These are phyloP conservation scores for Chionoecetes opilio DNA, from an alignment of 1,140 invertebrate genomes.

Conservation along the genomic window DNA sequence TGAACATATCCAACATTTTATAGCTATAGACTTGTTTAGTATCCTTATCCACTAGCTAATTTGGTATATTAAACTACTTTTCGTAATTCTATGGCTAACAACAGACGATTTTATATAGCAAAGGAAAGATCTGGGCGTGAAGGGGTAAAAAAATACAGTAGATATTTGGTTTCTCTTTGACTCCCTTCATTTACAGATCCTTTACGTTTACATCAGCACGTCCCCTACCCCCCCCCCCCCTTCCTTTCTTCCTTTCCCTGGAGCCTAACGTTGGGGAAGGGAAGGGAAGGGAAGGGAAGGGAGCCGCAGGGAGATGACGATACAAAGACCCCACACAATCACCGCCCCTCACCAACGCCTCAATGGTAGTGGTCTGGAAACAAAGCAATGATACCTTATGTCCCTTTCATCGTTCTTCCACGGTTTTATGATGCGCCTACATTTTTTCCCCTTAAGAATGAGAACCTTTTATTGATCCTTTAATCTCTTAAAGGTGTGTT, in stretches of 20 bases:
- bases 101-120: no score
- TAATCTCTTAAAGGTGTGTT: no score
- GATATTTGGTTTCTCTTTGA: neutral
- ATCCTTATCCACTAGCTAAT: no score
- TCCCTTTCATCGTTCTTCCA: neutral
- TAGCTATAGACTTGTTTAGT: no score
- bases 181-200: neutral
- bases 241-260: neutral
- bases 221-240: neutral
- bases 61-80: no score
- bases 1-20: no score
- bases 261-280: neutral
- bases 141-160: no score
- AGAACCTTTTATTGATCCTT: no score
- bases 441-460: neutral
- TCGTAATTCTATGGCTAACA: no score
- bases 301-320: neutral
- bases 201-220: neutral
- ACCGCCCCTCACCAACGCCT: neutral
- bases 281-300: neutral
- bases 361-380: constrained; percentile 10
- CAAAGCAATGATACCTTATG: neutral
- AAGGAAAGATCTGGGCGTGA: no score
- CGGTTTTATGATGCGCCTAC: neutral
- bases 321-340: neutral